A percentile compares a stretch with the other conserved stretches of the same genome.
Evolutionary conservation across 1,140 invertebrate species (phyloP).

Genomic region (Eubasilissa regina): DNA sequence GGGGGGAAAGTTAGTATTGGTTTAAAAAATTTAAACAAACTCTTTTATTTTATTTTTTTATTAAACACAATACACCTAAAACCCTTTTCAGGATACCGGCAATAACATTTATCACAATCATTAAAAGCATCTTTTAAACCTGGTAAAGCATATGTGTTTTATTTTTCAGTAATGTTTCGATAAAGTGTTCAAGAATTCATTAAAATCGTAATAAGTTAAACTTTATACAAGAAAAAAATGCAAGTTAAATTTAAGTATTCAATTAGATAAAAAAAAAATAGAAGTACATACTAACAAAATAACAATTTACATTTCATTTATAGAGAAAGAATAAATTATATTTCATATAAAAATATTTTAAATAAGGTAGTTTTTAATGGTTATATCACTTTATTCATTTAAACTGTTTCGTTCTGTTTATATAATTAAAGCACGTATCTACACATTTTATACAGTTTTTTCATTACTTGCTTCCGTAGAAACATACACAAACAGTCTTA

Average conservation of each 20-base stretch:
- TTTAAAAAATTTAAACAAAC: constrained; percentile 7
- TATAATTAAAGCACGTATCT: neutral
- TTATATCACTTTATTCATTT: constrained; percentile 6
- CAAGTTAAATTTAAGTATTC: neutral
- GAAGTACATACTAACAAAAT: constrained; percentile 23
- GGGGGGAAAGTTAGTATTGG: neutral
- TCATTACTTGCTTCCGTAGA: neutral
- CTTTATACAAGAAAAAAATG: constrained; percentile 21
- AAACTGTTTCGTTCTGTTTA: neutral
- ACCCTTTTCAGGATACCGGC: neutral
- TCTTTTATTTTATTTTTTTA: constrained; percentile 12
- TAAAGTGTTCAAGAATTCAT: neutral
- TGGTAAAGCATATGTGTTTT: no score
- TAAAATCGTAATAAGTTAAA: neutral
- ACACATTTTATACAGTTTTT: neutral
- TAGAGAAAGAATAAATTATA: neutral
- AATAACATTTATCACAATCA: constrained; percentile 17
- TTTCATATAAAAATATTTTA: neutral
- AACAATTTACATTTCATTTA: constrained; percentile 6
- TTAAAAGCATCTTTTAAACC: neutral
- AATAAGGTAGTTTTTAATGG: neutral
- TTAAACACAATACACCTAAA: constrained; percentile 7
- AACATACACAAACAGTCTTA: neutral
- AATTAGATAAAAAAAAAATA: neutral
- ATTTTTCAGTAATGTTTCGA: no score